Evolutionary conservation across 2,113 vertebrate species (phyloP), one percentile per base, ranked within the genome.

Genomic region (Megaleporinus macrocephalus): DNA sequence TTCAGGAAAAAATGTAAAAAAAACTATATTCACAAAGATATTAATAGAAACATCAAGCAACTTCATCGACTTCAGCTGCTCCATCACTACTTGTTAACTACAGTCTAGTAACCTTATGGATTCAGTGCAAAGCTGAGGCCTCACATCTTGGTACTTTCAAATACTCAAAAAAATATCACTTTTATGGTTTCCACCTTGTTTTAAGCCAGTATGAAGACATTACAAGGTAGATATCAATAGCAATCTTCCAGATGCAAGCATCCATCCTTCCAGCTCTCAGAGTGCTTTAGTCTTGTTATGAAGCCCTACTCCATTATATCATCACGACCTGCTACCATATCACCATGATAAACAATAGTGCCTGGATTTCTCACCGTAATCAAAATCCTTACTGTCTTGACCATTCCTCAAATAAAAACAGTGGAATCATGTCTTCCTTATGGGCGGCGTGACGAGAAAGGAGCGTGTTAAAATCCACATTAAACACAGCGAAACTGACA

Each of bases 401-500:
- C 55, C 61, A 76, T 73, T 63, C 55, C 75, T 84, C 73, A 80
- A 66, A 85, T 82, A 73, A 73, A 82, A 85, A 82, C 75, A 82
- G 79, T 78, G 61, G 76, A 36, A 61, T 70, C 76, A 79, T 59
- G 70, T 82, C 76, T 79, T 71, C 65, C 76, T 85, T 70, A 63
- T 74, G 55, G 72, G 80, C 63, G 76, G 63, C 61, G 70, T 44
- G 36, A 85, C 69, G 68, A 49, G 36, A 69, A 69, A 26, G 61
- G 62, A 27, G 30, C 49, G 65, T 81, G 79, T 81, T 75, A 79
- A 79, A 84, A 79, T 70, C 57, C 80, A 82, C 79, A 76, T 78
- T 75, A 84, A 84, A 79, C 75, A 76, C 69, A 27, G 73, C 47
- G 70, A 77, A 87, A 79, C 86, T 69, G 81, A 77, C 83, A 70